Percentiles rank a stretch among this genome's conserved stretches.
Conservation (phyloP, 1,140 invertebrate species). For the Coenobita brevimanus region DNA sequence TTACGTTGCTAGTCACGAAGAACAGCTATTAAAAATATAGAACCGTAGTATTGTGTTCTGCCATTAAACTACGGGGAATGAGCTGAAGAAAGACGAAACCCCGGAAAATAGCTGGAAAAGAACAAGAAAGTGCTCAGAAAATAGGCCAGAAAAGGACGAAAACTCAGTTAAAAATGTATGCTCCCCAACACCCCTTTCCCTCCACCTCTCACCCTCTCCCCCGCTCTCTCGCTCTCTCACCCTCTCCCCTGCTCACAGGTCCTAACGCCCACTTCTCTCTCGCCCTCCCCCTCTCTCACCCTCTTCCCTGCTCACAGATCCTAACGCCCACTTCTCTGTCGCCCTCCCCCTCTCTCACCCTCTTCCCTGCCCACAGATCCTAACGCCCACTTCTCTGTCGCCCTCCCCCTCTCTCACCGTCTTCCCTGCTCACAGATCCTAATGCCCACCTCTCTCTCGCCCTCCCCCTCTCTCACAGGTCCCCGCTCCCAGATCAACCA, state of each 20-base stretch:
- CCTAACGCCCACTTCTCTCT: constrained; percentile 30
- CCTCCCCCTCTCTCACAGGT: constrained; percentile 72
- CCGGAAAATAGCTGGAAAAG: too few relatives aligned
- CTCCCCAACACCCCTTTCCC: too few relatives aligned
- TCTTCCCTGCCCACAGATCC: not conserved
- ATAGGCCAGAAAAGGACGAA: too few relatives aligned
- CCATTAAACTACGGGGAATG: too few relatives aligned
- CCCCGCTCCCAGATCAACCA: constrained; percentile 75
- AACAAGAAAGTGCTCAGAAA: too few relatives aligned
- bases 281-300: constrained; percentile 6
- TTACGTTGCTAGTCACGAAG: too few relatives aligned
- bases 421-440: not conserved
- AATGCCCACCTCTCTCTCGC: constrained; percentile 29
- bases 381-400: constrained; percentile 28
- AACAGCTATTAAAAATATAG: too few relatives aligned
- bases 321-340: constrained; percentile 30
- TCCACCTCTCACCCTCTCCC: not conserved
- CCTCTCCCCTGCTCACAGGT: not conserved
- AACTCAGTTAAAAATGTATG: too few relatives aligned
- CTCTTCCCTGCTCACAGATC: not conserved
- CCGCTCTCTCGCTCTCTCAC: constrained; percentile 9
- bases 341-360: constrained; percentile 4
- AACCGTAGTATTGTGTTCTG: too few relatives aligned
- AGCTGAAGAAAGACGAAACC: too few relatives aligned
- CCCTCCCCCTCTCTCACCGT: constrained; percentile 3